phyloP scores from a whole-genome alignment of 2,113 vertebrate species.

The Parotia lawesii region DNA sequence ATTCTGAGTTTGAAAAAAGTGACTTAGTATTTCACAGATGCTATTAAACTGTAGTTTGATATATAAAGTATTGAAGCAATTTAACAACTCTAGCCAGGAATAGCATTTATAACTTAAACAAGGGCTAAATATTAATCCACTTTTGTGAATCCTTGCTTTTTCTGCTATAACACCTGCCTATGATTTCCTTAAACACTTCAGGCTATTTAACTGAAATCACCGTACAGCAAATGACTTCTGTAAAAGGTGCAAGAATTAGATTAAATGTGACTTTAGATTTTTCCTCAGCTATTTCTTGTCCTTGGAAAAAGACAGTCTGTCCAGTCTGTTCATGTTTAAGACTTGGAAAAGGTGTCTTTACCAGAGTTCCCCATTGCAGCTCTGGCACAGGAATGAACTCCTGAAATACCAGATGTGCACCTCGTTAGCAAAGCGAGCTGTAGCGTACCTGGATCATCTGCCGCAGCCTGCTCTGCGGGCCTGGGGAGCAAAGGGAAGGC shows the following conservation, averaged over 20 bases:
- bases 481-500: not conserved
- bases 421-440: fast-evolving
- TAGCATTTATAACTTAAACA: not conserved
- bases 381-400: not conserved
- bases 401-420: fast-evolving
- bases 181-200: not conserved
- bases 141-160: not conserved
- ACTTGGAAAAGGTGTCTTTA: fast-evolving
- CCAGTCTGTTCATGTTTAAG: fast-evolving
- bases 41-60: not conserved
- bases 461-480: fast-evolving
- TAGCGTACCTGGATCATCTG: not conserved
- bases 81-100: not conserved
- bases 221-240: fast-evolving
- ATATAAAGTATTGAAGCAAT: fast-evolving
- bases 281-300: not conserved
- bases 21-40: not conserved
- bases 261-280: fast-evolving
- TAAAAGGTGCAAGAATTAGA: fast-evolving
- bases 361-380: fast-evolving
- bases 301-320: not conserved
- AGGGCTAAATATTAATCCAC: not conserved
- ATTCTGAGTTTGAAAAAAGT: not conserved
- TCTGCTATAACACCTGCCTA: fast-evolving
- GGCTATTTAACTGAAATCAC: not conserved